Conservation (phyloP, 2,113 vertebrate species). For the Heliornis fulica region DNA sequence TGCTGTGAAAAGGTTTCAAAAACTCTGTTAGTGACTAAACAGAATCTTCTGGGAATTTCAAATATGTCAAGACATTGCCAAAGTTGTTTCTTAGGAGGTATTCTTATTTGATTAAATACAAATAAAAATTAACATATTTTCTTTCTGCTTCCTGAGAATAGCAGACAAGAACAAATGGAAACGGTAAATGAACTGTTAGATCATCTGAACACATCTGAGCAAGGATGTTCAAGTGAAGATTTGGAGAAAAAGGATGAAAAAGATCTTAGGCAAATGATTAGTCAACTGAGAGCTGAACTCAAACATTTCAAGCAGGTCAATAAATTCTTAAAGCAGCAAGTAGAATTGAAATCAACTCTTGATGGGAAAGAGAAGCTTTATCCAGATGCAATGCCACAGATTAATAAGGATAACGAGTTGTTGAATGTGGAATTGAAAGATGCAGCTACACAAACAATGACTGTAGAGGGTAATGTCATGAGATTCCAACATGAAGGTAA, state of each 20-base stretch:
- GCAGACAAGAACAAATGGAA: slow-evolving; percentile 72
- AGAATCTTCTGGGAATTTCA: background rate
- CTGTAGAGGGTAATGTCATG: background rate
- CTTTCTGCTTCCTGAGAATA: slow-evolving; percentile 28
- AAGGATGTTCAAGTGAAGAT: slow-evolving; percentile 74
- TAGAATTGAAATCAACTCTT: slow-evolving; percentile 47
- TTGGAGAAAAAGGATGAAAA: slow-evolving; percentile 73
- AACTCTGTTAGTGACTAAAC: background rate
- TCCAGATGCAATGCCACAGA: slow-evolving; percentile 8
- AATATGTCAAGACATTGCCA: background rate
- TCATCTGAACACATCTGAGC: slow-evolving; percentile 63
- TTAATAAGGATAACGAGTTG: slow-evolving; percentile 36
- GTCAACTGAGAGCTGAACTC: slow-evolving; percentile 73
- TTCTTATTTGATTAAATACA: slow-evolving; percentile 32
- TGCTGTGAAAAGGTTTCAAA: background rate
- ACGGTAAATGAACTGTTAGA: slow-evolving; percentile 73
- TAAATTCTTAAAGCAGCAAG: slow-evolving; percentile 66
- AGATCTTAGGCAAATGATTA: slow-evolving; percentile 71
- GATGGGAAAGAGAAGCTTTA: slow-evolving; percentile 35
- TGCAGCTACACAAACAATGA: slow-evolving; percentile 60
- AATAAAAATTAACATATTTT: slow-evolving; percentile 13
- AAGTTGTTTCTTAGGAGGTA: background rate
- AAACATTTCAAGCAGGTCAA: slow-evolving; percentile 60
- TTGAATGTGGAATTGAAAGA: slow-evolving; percentile 67
- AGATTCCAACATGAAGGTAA: background rate